phyloP scores from a whole-genome alignment of 2,797 vertebrate species.

The Pantherophis vulpinus region DNA sequence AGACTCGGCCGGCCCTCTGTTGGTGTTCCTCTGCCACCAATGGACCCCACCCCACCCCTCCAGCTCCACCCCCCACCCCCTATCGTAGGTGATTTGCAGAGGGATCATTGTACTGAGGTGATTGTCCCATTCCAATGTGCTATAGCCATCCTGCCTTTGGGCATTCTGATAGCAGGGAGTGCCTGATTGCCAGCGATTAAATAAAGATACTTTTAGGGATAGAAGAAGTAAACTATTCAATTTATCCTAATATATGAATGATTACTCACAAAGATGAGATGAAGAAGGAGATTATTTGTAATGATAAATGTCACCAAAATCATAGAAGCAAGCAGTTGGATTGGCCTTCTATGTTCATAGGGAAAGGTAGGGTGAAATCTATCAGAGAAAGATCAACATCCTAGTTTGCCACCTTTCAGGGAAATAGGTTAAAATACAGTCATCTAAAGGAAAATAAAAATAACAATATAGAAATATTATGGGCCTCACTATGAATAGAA shows the following conservation, averaged over 20 bases:
- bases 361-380: not conserved
- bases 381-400: not conserved
- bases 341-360: not conserved
- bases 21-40: not conserved
- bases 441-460: not conserved
- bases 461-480: not conserved
- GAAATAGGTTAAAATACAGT: not conserved
- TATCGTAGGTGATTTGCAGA: not conserved
- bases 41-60: not conserved
- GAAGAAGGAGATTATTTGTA: not conserved
- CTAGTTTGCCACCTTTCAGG: not conserved
- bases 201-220: not conserved
- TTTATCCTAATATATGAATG: not conserved
- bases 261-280: not conserved
- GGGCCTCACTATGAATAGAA: not conserved
- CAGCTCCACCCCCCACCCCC: rapidly evolving
- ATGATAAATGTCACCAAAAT: not conserved
- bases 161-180: not conserved
- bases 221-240: not conserved
- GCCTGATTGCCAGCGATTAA: not conserved
- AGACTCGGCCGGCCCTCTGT: not conserved
- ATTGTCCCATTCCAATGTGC: not conserved
- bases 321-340: not conserved
- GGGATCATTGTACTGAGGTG: not conserved
- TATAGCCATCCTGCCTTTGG: not conserved